These are phyloP conservation scores for Danio tinwini DNA, from an alignment of 2,797 vertebrate genomes.

Conservation along the genomic window DNA sequence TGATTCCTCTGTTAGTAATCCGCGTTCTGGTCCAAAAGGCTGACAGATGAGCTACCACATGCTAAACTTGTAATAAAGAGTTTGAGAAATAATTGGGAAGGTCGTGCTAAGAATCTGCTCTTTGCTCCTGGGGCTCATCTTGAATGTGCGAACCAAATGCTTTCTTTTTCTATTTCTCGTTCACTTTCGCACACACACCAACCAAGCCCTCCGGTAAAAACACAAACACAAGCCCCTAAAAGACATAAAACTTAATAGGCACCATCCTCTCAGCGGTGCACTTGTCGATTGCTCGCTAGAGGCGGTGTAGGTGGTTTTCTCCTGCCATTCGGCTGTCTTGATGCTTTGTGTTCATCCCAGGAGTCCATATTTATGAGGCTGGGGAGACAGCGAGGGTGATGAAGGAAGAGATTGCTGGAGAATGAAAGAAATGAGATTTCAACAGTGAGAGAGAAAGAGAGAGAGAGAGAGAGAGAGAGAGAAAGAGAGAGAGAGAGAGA, in stretches of 20 bases:
- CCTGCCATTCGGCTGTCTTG: conserved; percentile 78
- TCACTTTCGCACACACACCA: background rate
- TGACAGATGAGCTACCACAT: conserved; percentile 82
- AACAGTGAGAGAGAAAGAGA: conserved; percentile 6
- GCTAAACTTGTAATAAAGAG: conserved; percentile 84
- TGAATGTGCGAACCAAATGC: conserved; percentile 66
- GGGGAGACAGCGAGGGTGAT: conserved; percentile 44
- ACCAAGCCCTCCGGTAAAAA: conserved; percentile 23
- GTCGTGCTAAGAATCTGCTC: conserved; percentile 80
- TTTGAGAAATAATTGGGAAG: conserved; percentile 86
- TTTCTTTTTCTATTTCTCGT: background rate
- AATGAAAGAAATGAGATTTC: conserved; percentile 50
- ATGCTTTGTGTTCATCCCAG: conserved; percentile 77
- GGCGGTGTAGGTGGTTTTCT: conserved; percentile 79
- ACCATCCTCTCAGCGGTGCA: conserved; percentile 79
- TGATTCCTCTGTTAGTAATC: conserved; percentile 71
- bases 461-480: conserved; percentile 59
- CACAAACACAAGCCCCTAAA: conserved; percentile 67
- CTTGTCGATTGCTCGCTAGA: conserved; percentile 80
- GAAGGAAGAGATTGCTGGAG: conserved; percentile 36
- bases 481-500: background rate
- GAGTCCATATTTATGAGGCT: conserved; percentile 79
- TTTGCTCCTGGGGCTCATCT: conserved; percentile 67
- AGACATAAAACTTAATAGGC: conserved; percentile 49
- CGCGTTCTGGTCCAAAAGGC: conserved; percentile 68